Conservation (phyloP, 1,140 invertebrate genomes). For the Pemphigus obesinymphae region DNA sequence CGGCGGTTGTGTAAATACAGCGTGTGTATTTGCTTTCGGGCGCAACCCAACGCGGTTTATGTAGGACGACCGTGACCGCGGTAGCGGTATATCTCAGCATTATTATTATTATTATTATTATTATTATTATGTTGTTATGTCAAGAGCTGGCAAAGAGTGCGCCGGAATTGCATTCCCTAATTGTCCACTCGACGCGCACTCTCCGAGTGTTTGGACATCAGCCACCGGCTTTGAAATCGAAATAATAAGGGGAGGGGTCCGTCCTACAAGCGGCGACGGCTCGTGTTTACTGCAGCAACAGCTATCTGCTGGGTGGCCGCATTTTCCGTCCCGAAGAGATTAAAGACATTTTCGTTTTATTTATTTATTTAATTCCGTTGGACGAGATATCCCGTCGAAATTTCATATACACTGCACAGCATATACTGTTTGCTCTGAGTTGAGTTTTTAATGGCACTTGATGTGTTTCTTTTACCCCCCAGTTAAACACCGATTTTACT, state of each 20-base stretch:
- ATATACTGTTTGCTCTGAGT: not conserved
- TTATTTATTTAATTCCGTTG: not conserved
- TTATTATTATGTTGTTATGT: not conserved
- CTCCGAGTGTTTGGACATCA: conserved; percentile 5
- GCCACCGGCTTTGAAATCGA: conserved; percentile 7
- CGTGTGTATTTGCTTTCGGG: conserved; percentile 5
- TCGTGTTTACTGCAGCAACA: not conserved
- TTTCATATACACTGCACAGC: not conserved
- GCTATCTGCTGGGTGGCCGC: not conserved
- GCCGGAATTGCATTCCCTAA: conserved; percentile 9
- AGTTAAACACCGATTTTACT: no score
- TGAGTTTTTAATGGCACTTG: not conserved
- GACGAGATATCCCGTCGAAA: not conserved
- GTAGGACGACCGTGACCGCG: conserved; percentile 16
- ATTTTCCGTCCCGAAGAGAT: not conserved
- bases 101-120: conserved; percentile 6
- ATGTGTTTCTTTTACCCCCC: not conserved
- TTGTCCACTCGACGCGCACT: conserved; percentile 8
- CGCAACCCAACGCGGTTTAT: not conserved
- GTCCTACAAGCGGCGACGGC: no score
- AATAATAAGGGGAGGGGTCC: not conserved
- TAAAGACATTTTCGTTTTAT: not conserved
- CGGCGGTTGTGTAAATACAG: conserved; percentile 28
- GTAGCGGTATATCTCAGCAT: not conserved
- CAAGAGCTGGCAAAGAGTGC: not conserved